Evolutionary conservation across 2,797 vertebrate species (phyloP).

Genomic region (Parauchenoglanis ngamensis): DNA sequence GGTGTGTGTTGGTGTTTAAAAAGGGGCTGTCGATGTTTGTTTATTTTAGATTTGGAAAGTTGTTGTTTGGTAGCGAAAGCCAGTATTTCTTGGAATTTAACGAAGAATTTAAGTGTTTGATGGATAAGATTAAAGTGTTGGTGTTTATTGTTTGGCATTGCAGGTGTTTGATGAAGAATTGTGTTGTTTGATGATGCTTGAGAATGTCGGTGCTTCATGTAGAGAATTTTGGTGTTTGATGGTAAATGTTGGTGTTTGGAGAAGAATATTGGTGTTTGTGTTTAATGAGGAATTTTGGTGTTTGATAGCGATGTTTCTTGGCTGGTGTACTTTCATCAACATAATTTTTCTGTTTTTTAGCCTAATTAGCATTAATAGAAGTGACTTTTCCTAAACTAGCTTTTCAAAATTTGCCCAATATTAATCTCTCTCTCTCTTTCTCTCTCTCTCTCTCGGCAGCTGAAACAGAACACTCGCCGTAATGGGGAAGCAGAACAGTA

Average conservation of each 20-base stretch:
- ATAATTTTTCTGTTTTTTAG: background rate
- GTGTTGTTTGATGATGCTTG: background rate
- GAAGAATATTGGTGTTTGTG: background rate
- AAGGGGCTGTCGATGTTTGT: background rate
- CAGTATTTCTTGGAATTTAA: background rate
- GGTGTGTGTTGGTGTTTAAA: background rate
- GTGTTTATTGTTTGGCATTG: background rate
- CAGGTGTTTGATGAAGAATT: background rate
- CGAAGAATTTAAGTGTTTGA: background rate
- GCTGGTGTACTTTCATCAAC: background rate
- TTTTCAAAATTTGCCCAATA: background rate
- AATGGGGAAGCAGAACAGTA: constrained; percentile 99
- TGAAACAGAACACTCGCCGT: constrained; percentile 63
- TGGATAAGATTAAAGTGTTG: background rate
- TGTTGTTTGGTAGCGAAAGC: background rate
- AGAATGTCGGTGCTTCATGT: background rate
- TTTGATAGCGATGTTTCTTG: background rate
- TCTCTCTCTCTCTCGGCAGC: constrained; percentile 61
- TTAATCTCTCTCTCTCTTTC: constrained; percentile 48
- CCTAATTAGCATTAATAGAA: background rate
- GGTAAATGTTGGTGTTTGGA: background rate
- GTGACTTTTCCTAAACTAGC: background rate
- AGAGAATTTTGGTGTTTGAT: background rate
- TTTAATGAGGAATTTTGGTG: background rate
- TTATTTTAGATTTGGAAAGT: background rate